Evolutionary conservation across 2,113 vertebrate species (phyloP), one percentile per base, ranked within the genome.

Genomic region (Mesoclemmys tuberculata): DNA sequence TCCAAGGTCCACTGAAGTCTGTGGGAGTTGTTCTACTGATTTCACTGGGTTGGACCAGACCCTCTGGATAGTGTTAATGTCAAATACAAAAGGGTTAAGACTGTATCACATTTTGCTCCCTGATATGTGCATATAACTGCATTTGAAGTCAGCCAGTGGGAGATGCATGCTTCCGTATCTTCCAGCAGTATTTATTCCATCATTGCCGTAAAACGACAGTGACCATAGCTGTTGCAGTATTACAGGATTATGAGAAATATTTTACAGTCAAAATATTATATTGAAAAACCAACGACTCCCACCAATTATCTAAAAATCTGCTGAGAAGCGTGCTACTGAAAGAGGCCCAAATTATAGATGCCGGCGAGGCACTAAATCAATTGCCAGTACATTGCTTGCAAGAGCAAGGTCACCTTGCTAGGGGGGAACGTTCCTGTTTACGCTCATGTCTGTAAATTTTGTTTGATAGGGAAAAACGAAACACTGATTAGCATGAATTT

Each of bases 361-460:
- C 95, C 80, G 79, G 83, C 87, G 79, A 85, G 75, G 61, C 90
- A 95, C 92, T 97, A 97, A 97, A 97, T 96, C 94, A 96, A 97
- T 97, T 96, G 95, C 90, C 54, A 91, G 90, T 48, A 56, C 0
- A 0, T 44, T 21, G 54, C 82, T 92, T 93, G 90, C 83, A 92
- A 82, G 89, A 95, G 85, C 97, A 96, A 97, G 95, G 97, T 97
- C 97, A 98, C 97, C 96, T 97, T 97, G 93, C 92, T 96, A 87
- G 95, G 91, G 93, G 93, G 93, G 93, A 96, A 75, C 91, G 84
- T 74, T 95, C 82, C 92, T 96, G 93, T 97, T 96, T 95, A 95
- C 79, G 79, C 81, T 95, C 96, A 84, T 79, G 93, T 96, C 68
- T 14, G 85, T 95, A 80, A 84, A 92, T 97, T 97, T 92, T 79